Base-by-base conservation (phyloP, 2,113 vertebrate species). In the Poicephalus meyeri region DNA sequence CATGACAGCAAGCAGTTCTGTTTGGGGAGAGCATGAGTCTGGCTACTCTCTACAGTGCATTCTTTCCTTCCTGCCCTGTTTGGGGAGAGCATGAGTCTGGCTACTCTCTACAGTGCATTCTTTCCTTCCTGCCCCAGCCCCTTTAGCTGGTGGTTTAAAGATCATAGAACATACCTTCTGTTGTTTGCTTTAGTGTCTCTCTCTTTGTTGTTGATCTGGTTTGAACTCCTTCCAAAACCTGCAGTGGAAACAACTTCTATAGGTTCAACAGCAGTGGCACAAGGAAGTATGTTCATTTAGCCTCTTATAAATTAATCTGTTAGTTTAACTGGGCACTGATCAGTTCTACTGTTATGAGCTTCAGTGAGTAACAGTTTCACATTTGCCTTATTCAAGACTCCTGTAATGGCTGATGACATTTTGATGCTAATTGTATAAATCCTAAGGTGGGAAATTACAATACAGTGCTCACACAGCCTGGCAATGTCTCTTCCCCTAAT, bases 391-490 rank as follows among this genome's bases (percentile, higher is more conserved):
- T 71, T 71, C 37, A 76, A 33, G 47, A 21, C 11, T 70, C 24
- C 23, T 46, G n/a, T 53, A 74, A 28, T 72, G 23, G 13, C 15
- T 70, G 35, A 50, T 64, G 39, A 46, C 14, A 9, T 33, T 41
- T 26, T 58, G 13, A 42, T 44, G 41, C 9, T 10, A 19, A 28
- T 15, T 50, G 16, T 56, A 28, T 37, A 72, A 89, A 56, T 44
- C 21, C 7, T 21, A 56, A 31, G 13, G 26, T 42, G 8, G 13
- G 47, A 93, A 76, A 60, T 15, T 21, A 53, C 26, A 60, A 10
- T 7, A 15, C 44, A 41, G 37, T 0, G 0, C 13, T 73, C 1
- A 0, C 8, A 49, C 4, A 83, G 15, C 17, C 52, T 42, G 41
- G 21, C 26, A 60, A 13, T 26, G 1, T 18, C n/a, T 79, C 41